Conservation (phyloP, 1,140 invertebrate species). For the Drosophila bifasciata region DNA sequence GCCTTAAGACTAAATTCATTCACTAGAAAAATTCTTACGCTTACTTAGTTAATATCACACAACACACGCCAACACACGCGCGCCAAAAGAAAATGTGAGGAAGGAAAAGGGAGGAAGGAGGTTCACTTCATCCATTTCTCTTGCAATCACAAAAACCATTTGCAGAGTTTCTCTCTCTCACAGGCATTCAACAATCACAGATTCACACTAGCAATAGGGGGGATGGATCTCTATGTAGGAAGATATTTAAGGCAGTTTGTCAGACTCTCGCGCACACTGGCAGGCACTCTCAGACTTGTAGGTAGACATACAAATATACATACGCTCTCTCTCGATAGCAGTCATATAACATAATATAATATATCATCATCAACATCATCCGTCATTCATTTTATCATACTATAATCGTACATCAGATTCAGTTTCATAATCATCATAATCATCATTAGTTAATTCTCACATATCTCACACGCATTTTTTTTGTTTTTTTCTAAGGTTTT, state of each 20-base stretch:
- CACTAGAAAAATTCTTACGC: constrained; percentile 44
- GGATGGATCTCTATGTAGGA: no score
- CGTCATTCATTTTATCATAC: no score
- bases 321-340: constrained; percentile 12
- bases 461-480: constrained; percentile 20
- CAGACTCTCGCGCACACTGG: constrained; percentile 4
- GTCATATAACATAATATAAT: constrained; percentile 12
- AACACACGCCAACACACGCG: constrained; percentile 70
- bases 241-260: background rate
- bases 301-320: no score
- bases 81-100: constrained; percentile 55
- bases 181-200: constrained; percentile 58
- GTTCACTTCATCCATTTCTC: constrained; percentile 8
- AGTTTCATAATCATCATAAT: constrained; percentile 11
- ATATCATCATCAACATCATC: no score
- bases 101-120: constrained; percentile 15
- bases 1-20: constrained; percentile 64
- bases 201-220: constrained; percentile 53
- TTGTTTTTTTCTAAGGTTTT: background rate
- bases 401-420: constrained; percentile 5
- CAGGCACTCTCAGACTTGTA: constrained; percentile 32
- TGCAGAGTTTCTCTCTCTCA: constrained; percentile 7
- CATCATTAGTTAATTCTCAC: constrained; percentile 10
- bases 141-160: constrained; percentile 41
- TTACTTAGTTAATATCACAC: constrained; percentile 82